A percentile compares a stretch with the other conserved stretches of the same genome.
These are phyloP conservation scores for Micrasema longulum DNA, from an alignment of 1,140 invertebrate species.

Conservation along the genomic window DNA sequence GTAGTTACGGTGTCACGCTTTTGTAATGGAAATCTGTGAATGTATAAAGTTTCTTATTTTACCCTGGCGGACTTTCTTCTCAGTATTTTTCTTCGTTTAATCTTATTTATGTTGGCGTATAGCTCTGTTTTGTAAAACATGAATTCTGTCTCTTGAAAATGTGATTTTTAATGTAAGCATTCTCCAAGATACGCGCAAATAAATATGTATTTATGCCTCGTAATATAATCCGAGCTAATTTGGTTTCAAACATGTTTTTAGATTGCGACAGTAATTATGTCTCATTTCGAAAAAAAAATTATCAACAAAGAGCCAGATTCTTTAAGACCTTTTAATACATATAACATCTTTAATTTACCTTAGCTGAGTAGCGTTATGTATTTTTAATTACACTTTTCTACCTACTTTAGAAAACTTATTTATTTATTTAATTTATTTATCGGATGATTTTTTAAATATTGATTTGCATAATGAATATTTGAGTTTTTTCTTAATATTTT, in stretches of 20 bases:
- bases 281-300: too few relatives aligned
- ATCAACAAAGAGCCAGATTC: too few relatives aligned
- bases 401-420: too few relatives aligned
- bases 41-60: constrained; percentile 55
- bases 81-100: constrained; percentile 56
- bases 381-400: too few relatives aligned
- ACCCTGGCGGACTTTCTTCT: constrained; percentile 51
- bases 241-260: background rate
- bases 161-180: constrained; percentile 41
- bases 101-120: constrained; percentile 55
- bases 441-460: too few relatives aligned
- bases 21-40: constrained; percentile 55
- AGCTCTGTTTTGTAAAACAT: constrained; percentile 49
- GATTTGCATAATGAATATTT: too few relatives aligned
- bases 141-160: constrained; percentile 40
- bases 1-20: constrained; percentile 55
- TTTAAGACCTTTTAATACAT: too few relatives aligned
- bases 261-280: too few relatives aligned
- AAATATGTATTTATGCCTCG: constrained; percentile 13
- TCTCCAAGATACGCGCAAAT: background rate
- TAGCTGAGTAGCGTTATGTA: too few relatives aligned
- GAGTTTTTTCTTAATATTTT: too few relatives aligned
- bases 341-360: too few relatives aligned
- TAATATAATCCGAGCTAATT: background rate
- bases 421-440: too few relatives aligned